A percentile compares a stretch with the other conserved stretches of the same genome.
Evolutionary conservation across 1,140 invertebrate species (phyloP).

Genomic region (Agrypnia vestita): DNA sequence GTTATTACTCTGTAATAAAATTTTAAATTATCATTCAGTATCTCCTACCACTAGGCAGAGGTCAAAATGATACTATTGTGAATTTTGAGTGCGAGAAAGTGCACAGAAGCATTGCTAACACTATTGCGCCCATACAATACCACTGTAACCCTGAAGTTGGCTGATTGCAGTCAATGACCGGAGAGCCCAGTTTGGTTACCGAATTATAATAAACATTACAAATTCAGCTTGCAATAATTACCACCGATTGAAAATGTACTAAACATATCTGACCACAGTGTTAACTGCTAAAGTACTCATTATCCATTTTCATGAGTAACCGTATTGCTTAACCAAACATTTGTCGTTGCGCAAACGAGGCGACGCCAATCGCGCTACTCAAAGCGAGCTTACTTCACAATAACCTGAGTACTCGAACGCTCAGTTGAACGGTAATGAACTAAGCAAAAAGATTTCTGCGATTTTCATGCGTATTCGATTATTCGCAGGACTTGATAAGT

Average conservation of each 20-base stretch:
- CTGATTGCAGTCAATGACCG: conserved; percentile 53
- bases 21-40: no score
- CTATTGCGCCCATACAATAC: conserved; percentile 24
- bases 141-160: conserved; percentile 54
- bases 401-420: neutral
- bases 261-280: neutral
- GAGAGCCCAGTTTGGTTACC: conserved; percentile 38
- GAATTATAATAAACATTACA: neutral
- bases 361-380: conserved; percentile 24
- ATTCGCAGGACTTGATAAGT: neutral
- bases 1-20: no score
- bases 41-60: no score
- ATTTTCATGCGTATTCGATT: neutral
- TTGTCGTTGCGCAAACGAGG: conserved; percentile 27
- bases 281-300: neutral
- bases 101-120: conserved; percentile 3
- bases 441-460: neutral
- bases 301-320: neutral
- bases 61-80: no score
- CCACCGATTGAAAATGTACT: neutral
- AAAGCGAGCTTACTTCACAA: conserved; percentile 1
- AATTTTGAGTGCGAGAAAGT: conserved; percentile 14
- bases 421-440: neutral
- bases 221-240: neutral
- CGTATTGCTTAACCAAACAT: neutral